phyloP scores from a whole-genome alignment of 2,113 vertebrate genomes.

The Chamaea fasciata region DNA sequence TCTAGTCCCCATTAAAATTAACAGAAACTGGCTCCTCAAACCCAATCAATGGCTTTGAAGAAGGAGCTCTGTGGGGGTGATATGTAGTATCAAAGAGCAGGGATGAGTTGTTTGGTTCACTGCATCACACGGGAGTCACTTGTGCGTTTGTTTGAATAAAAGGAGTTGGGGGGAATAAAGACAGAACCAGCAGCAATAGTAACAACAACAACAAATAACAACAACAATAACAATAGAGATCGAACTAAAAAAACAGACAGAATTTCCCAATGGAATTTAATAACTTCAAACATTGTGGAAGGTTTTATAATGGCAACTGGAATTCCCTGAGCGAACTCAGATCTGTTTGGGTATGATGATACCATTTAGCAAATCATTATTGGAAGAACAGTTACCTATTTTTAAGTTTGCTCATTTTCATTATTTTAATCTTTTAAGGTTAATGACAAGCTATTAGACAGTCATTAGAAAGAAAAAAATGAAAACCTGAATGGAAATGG shows the following conservation, averaged over 20 bases:
- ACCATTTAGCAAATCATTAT: not conserved
- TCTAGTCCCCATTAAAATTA: slow-evolving; percentile 42
- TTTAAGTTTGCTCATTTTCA: not conserved
- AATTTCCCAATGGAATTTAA: not conserved
- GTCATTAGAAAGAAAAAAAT: not conserved
- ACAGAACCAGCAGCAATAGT: not conserved
- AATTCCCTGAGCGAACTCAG: not conserved
- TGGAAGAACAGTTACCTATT: not conserved
- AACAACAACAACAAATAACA: not conserved
- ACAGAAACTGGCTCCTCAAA: slow-evolving; percentile 12
- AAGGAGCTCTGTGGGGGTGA: not conserved
- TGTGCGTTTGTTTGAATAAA: not conserved
- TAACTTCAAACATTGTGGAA: not conserved
- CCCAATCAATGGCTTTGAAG: slow-evolving; percentile 32
- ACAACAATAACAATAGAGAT: not conserved
- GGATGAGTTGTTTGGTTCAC: slow-evolving; percentile 1
- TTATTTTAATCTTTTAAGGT: not conserved
- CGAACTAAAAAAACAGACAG: not conserved
- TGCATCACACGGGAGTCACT: not conserved
- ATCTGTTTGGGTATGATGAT: not conserved
- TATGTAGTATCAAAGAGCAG: not conserved
- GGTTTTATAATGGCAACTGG: not conserved
- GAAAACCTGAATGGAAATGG: not conserved
- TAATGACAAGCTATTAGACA: not conserved
- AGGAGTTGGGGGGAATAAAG: not conserved